Evolutionary conservation across 2,888 invertebrate genomes (phyloP), one percentile per base, ranked within the genome.

Genomic region (Cephus pygmeus): DNA sequence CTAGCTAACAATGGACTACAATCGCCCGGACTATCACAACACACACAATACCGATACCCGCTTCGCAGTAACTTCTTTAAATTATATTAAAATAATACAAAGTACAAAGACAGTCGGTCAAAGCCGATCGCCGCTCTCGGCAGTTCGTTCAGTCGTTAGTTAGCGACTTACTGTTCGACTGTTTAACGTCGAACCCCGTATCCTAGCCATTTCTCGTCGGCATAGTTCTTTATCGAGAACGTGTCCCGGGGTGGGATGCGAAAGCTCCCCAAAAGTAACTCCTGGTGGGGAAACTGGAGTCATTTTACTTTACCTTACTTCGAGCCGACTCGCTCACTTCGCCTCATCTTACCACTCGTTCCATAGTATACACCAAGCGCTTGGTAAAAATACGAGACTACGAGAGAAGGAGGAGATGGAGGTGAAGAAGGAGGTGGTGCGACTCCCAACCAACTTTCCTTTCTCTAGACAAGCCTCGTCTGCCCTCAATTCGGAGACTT

Each of bases 221-320:
- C 83, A 83, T 84, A 85, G 84, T 86, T 87, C 84, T 85, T 87
- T 85, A 87, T 85, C 86, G 85, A 83, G 83, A 83, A 83, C 83
- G 81, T 34, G 36, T 36, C 78, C 83, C 81, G 86, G 86, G 87
- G 87, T 85, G 87, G 87, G 85, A 83, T 82, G 82, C 81, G 82
- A 82, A 85, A 87, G 86, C 85, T 85, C 87, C 85, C 87, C 84
- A 87, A 88, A 88, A 86, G 85, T 85, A 81, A 79, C 80, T 69
- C 76, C 34, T 69, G 69, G 75, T 75, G 69, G 77, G 77, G 71
- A 71, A 33, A 71, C 71, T 34, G 56, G 71, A 71, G 71, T 34
- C 71, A 34, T 15, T 71, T 56, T 12, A 23, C 71, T 71, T 34
- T 71, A 34, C 71, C 33, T 71, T 23, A 15, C 31, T 3, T 23